Evolutionary conservation across 2,113 vertebrate species (phyloP).

Genomic region (Colinus virginianus): DNA sequence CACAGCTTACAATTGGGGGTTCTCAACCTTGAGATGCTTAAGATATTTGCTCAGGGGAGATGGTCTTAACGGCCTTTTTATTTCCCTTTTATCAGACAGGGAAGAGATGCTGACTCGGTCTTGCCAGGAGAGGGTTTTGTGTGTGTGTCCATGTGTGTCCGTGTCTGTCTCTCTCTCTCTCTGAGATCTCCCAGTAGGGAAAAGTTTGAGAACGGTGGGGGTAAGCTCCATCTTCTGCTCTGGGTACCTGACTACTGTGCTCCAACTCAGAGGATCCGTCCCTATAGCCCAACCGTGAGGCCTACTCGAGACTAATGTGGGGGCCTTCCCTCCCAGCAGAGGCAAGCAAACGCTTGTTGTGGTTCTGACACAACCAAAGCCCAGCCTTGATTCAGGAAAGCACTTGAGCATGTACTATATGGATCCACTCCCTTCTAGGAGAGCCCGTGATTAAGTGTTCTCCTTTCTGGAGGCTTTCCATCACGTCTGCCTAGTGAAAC

Average conservation of each 20-base stretch:
- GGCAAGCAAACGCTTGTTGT: constrained; percentile 61
- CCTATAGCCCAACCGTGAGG: constrained; percentile 27
- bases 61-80: constrained; percentile 65
- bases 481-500: neutral
- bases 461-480: constrained; percentile 39
- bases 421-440: constrained; percentile 26
- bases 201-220: constrained; percentile 61
- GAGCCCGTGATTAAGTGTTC: constrained; percentile 40
- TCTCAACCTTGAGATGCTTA: neutral
- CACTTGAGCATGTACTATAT: constrained; percentile 66
- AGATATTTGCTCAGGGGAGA: neutral
- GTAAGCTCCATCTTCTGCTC: constrained; percentile 61
- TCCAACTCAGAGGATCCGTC: constrained; percentile 58
- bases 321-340: constrained; percentile 53
- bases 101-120: constrained; percentile 5
- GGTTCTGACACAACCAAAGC: constrained; percentile 55
- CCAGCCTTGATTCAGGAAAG: constrained; percentile 54
- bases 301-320: constrained; percentile 52
- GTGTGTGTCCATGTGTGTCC: neutral
- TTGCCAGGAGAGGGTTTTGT: constrained; percentile 40
- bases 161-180: constrained; percentile 50
- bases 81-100: constrained; percentile 48
- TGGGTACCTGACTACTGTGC: constrained; percentile 57
- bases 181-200: constrained; percentile 60
- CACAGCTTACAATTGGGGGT: neutral